phyloP scores from a whole-genome alignment of 2,797 vertebrate genomes.

The Capromys pilorides region DNA sequence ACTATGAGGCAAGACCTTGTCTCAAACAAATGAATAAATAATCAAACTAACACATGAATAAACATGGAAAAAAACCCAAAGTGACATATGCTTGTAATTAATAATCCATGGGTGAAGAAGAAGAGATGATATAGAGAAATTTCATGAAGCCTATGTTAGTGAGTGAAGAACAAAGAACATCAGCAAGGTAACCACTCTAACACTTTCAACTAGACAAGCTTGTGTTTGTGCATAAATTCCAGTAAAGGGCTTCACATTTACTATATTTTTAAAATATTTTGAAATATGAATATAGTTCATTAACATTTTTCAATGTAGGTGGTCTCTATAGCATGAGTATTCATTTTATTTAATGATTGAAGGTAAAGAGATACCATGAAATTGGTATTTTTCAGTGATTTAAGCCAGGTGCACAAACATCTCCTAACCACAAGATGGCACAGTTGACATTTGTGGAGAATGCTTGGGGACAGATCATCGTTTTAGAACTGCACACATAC shows the following conservation, averaged over 20 bases:
- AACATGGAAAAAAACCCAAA: background rate
- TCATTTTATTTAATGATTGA: background rate
- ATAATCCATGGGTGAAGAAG: background rate
- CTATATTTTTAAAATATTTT: slow-evolving; percentile 35
- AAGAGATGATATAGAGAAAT: background rate
- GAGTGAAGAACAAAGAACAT: background rate
- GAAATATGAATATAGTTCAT: background rate
- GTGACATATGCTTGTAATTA: background rate
- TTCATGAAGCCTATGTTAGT: background rate
- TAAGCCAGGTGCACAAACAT: background rate
- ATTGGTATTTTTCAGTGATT: background rate
- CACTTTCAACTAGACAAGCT: background rate
- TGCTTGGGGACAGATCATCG: background rate
- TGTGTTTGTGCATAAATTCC: background rate
- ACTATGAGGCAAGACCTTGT: background rate
- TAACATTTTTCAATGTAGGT: background rate
- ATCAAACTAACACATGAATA: background rate
- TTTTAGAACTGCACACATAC: background rate
- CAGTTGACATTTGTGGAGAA: background rate
- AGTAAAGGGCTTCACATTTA: background rate
- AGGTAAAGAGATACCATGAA: background rate
- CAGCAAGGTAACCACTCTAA: background rate
- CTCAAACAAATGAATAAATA: background rate
- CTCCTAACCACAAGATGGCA: slow-evolving; percentile 72
- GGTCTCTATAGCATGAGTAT: background rate